A percentile compares a stretch with the other conserved stretches of the same genome.
Conservation (phyloP, 2,888 invertebrate genomes). For the Azorinus chamasolen region DNA sequence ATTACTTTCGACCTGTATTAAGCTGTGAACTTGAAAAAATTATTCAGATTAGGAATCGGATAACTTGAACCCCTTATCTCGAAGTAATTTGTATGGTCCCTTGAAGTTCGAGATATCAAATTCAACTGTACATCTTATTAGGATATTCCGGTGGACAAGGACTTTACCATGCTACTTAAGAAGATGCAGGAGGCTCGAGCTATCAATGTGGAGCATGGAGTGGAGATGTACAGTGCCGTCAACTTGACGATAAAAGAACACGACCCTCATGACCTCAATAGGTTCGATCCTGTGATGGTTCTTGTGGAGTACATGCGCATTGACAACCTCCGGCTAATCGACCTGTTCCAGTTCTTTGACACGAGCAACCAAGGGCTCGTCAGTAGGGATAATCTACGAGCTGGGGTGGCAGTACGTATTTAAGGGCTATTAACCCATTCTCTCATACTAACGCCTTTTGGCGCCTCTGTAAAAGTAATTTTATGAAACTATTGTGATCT, state of each 20-base stretch:
- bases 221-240: conserved; percentile 59
- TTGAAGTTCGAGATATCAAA: no score
- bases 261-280: conserved; percentile 73
- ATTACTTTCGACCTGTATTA: no score
- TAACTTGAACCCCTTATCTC: no score
- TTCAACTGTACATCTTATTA: no score
- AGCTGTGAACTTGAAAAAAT: no score
- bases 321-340: conserved; percentile 81
- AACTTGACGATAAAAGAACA: conserved; percentile 63
- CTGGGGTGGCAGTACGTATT: conserved; percentile 77
- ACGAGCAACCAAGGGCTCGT: conserved; percentile 72
- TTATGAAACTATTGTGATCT: no score
- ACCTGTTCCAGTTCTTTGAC: conserved; percentile 81
- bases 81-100: no score
- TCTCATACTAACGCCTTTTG: no score
- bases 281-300: conserved; percentile 78
- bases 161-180: conserved; percentile 46
- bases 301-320: conserved; percentile 81
- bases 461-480: no score
- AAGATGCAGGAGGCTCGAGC: conserved; percentile 37
- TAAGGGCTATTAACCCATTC: no score
- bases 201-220: conserved; percentile 50
- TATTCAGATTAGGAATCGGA: no score
- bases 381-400: conserved; percentile 72
- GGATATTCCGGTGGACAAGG: conserved; percentile 61